Evolutionary conservation across 2,797 vertebrate species (phyloP), one percentile per base, ranked within the genome.

Genomic region (Sebastes reedi): DNA sequence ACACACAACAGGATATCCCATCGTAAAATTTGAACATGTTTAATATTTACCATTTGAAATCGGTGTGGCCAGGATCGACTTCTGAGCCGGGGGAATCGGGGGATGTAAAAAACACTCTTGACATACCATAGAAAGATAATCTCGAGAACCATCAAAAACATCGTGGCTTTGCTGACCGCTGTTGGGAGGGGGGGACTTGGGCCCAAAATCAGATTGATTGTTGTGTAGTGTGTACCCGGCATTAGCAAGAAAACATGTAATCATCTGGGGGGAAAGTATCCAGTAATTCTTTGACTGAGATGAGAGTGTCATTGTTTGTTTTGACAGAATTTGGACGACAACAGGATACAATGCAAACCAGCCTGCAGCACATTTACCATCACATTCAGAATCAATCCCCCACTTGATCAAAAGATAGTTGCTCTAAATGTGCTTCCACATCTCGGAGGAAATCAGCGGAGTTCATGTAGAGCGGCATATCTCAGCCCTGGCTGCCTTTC

Each of bases 401-500:
- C 1, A 9, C 66, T 36, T 46, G 36, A 65, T 84, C 77, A 61
- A 74, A 77, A 73, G 60, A 39, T 5, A 1, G 20, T 18, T 60
- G 58, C 42, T 71, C 16, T 11, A 68, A 67, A 56, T 67, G 1
- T 32, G 58, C 55, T 68, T 14, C 22, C 18, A 34, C 66, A 54
- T 75, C 54, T 52, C 25, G 0, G 30, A 72, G 65, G 22, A 68
- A 77, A 69, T 75, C 32, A 55, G 16, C 61, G 1, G 42, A 61
- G 54, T 46, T 54, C 64, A 65, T 20, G 50, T 20, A 2, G 30
- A 67, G 55, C 3, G 3, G 8, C 16, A 7, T 16, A 30, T 70
- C 52, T 52, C 59, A 12, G 61, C 39, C 70, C 67, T 25, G 58
- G 11, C 39, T 29, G 76, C 27, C 77, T 83, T 79, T 83, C 58